These are phyloP conservation scores for Himalopsyche kuldschensis DNA, from an alignment of 2,888 invertebrate genomes.

Conservation along the genomic window DNA sequence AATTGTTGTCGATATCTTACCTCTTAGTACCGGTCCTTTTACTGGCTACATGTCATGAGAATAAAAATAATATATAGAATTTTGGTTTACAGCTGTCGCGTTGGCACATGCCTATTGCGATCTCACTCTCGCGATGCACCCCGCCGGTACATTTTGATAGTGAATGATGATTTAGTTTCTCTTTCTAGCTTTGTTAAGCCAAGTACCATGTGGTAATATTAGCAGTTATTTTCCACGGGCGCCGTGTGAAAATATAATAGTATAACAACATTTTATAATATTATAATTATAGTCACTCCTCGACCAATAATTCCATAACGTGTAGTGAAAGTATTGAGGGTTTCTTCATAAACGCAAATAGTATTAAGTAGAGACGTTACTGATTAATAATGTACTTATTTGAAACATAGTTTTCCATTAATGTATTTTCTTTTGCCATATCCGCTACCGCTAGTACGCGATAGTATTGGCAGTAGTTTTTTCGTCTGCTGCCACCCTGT, in stretches of 20 bases:
- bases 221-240: conserved; percentile 37
- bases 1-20: neutral
- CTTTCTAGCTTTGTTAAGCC: neutral
- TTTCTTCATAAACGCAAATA: no score
- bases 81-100: conserved; percentile 30
- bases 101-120: conserved; percentile 35
- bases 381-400: no score
- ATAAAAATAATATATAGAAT: conserved; percentile 36
- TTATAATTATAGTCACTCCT: neutral
- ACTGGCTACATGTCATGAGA: conserved; percentile 32
- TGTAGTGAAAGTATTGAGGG: no score
- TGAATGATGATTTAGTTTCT: neutral
- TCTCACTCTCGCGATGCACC: conserved; percentile 16
- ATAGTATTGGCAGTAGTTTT: no score
- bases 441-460: no score
- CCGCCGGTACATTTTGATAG: neutral
- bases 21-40: conserved; percentile 17
- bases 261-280: no score
- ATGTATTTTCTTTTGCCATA: no score
- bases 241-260: conserved; percentile 4
- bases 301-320: no score
- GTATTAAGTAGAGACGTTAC: no score
- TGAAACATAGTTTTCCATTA: no score
- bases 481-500: no score
- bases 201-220: conserved; percentile 33